These are phyloP conservation scores for Ganaspis sp. DNA, from an alignment of 1,140 invertebrate genomes.

Conservation along the genomic window DNA sequence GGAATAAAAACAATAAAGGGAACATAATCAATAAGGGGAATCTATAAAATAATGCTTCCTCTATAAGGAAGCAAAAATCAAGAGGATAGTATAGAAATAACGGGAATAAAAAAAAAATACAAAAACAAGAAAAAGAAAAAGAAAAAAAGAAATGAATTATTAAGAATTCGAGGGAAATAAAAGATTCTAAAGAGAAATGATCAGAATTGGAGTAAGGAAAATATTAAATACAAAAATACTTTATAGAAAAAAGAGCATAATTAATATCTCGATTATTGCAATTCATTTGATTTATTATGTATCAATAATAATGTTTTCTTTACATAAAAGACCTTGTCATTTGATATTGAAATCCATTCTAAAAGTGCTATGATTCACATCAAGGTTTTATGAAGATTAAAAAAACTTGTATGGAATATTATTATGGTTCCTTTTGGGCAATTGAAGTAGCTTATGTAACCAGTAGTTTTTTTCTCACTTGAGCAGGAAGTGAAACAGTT, in stretches of 20 bases:
- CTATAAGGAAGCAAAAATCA: too few species aligned
- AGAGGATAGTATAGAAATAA: too few species aligned
- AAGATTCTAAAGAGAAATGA: too few species aligned
- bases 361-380: neutral
- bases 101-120: too few species aligned
- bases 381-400: neutral
- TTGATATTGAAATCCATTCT: conserved; percentile 4
- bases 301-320: neutral
- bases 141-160: too few species aligned
- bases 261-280: neutral
- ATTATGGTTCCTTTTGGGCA: conserved; percentile 2
- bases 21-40: too few species aligned
- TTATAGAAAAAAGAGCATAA: neutral
- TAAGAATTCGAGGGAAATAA: too few species aligned
- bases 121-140: too few species aligned
- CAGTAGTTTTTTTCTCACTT: neutral
- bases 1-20: too few species aligned
- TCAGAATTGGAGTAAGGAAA: too few species aligned
- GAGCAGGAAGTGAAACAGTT: neutral
- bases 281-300: neutral
- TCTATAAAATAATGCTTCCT: too few species aligned
- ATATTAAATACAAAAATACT: too few species aligned
- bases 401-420: neutral
- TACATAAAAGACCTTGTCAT: conserved; percentile 1
- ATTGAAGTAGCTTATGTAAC: neutral